Base-by-base conservation (phyloP, 2,888 invertebrate species). In the Carabus problematicus region DNA sequence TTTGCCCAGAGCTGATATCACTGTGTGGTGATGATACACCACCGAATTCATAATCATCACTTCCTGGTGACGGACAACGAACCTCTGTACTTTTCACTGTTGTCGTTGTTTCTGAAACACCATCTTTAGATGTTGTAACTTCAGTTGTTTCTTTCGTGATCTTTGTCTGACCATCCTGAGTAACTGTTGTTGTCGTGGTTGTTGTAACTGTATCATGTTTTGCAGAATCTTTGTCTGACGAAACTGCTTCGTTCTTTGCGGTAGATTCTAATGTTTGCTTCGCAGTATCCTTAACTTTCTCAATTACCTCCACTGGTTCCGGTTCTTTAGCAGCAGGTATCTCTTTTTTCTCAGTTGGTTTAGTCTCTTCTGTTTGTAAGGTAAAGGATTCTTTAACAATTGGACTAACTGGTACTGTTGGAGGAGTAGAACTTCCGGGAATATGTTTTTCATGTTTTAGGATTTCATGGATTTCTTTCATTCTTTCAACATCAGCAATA, bases 351-450 rank as follows among this genome's bases (percentile, higher is more conserved):
- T 64, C 59, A 43, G 54, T 56, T n/a, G 43, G 3, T 52, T 64
- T 70, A 12, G 43, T 12, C 12, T 62, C 64, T 58, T 85, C 75
- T 8, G 52, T 70, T 71, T 70, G 63, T 19, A 68, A 64, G 18
- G 70, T 70, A 43, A 68, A 71, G 63, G 72, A 72, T 59, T 79
- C 79, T 71, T 76, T 77, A 43, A 78, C 72, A 62, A 77, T 76
- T 6, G 90, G 90, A 78, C 90, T 89, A 0, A 89, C 89, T 19
- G 90, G 89, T 8, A 87, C 89, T 19, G 90, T 90, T 47, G 90
- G 89, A 70, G 90, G 90, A 39, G 90, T 90, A 70, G 87, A 83
- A 39, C 83, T 83, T 72, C 85, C 82, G 16, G 77, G 77, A 73
- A 79, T 77, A 75, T 79, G 77, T 76, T 78, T 78, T 67, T 79